phyloP scores from a whole-genome alignment of 2,888 invertebrate species.

The Drosophila stalkeri region DNA sequence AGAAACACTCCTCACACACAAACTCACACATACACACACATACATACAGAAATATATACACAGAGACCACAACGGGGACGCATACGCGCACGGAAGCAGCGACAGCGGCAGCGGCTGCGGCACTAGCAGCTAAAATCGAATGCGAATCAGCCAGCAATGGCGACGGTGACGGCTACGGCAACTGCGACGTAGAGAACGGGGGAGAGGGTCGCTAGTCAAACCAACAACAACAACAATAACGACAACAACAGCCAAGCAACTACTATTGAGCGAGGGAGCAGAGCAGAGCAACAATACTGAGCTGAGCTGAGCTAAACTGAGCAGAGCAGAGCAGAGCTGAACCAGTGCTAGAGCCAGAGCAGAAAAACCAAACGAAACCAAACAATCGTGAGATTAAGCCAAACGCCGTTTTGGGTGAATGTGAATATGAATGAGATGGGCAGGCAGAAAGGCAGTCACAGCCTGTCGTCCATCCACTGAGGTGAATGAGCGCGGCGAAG shows the following conservation, averaged over 20 bases:
- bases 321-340: slow-evolving; percentile 45
- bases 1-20: slow-evolving; percentile 77
- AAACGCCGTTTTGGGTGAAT: slow-evolving; percentile 81
- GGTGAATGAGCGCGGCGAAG: slow-evolving; percentile 71
- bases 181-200: slow-evolving; percentile 51
- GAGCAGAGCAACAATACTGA: slow-evolving; percentile 35
- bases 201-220: slow-evolving; percentile 62
- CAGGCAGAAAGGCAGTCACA: slow-evolving; percentile 63
- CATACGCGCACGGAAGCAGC: slow-evolving; percentile 70
- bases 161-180: slow-evolving; percentile 40
- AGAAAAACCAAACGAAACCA: slow-evolving; percentile 73
- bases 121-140: slow-evolving; percentile 74
- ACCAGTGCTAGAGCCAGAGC: slow-evolving; percentile 48
- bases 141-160: slow-evolving; percentile 71
- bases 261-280: slow-evolving; percentile 73
- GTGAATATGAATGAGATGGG: slow-evolving; percentile 81
- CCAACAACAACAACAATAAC: slow-evolving; percentile 53
- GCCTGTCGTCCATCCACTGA: slow-evolving; percentile 64
- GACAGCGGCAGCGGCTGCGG: slow-evolving; percentile 62
- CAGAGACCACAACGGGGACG: slow-evolving; percentile 65
- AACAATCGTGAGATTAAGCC: slow-evolving; percentile 81
- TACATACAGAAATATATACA: slow-evolving; percentile 28
- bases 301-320: slow-evolving; percentile 41
- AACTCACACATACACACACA: slow-evolving; percentile 33
- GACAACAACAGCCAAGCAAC: slow-evolving; percentile 53